A percentile compares a stretch with the other conserved stretches of the same genome.
These are phyloP conservation scores for Epizoanthus stellaris DNA, from an alignment of 92 coral and sea anemone species.

Conservation along the genomic window DNA sequence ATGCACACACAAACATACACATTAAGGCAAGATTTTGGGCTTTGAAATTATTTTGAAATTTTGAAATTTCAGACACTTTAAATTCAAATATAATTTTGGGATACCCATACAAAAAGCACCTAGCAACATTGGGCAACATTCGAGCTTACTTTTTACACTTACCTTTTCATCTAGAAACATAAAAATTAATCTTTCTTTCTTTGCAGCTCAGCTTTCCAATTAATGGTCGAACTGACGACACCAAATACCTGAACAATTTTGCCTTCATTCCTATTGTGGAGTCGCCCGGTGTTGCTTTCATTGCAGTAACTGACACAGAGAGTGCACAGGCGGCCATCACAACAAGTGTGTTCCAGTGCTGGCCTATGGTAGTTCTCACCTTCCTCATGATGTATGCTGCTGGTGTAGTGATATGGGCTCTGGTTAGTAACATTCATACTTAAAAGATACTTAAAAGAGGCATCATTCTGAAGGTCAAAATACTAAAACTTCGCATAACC, in stretches of 20 bases:
- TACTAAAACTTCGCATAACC: too few relatives aligned
- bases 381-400: conserved; percentile 44
- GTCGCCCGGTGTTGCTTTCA: conserved; percentile 80
- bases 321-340: conserved; percentile 29
- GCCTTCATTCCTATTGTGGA: conserved; percentile 67
- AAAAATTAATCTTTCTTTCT: too few relatives aligned
- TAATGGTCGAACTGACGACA: conserved; percentile 56
- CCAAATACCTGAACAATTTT: conserved; percentile 65
- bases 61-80: too few relatives aligned
- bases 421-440: conserved; percentile 56
- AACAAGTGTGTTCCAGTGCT: conserved; percentile 28
- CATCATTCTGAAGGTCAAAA: too few relatives aligned
- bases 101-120: too few relatives aligned
- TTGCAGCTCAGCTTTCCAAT: conserved; percentile 64
- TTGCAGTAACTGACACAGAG: conserved; percentile 33
- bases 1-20: too few relatives aligned
- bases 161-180: too few relatives aligned
- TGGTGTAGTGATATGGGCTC: conserved; percentile 75
- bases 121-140: too few relatives aligned
- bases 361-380: conserved; percentile 54
- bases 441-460: background rate
- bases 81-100: too few relatives aligned
- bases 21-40: too few relatives aligned
- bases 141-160: too few relatives aligned
- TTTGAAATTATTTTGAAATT: too few relatives aligned